These are phyloP conservation scores for Vombatus ursinus DNA, from an alignment of 2,113 vertebrate genomes.

Conservation along the genomic window DNA sequence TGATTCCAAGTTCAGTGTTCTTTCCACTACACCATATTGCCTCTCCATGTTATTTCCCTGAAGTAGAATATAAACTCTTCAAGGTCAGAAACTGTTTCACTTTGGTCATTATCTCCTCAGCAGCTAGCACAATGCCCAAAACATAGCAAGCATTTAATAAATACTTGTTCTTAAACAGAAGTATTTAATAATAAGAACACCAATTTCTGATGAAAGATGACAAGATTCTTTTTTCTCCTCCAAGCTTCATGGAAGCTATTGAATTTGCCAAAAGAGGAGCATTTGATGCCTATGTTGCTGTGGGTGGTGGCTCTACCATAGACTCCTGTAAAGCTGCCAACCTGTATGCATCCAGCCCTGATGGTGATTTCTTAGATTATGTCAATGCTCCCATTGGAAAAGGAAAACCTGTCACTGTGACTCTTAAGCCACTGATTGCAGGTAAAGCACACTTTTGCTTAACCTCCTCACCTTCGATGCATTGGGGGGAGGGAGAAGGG, in stretches of 20 bases:
- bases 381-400: constrained; percentile 95
- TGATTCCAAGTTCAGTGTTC: neutral
- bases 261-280: constrained; percentile 87
- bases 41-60: neutral
- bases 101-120: neutral
- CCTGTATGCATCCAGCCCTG: constrained; percentile 90
- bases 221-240: constrained; percentile 53
- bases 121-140: neutral
- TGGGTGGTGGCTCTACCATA: constrained; percentile 96
- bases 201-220: constrained; percentile 30
- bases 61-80: neutral
- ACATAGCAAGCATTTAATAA: neutral
- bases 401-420: constrained; percentile 86
- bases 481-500: neutral
- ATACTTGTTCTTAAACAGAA: neutral
- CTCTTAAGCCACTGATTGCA: constrained; percentile 95
- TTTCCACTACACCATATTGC: neutral
- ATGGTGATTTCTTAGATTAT: constrained; percentile 92
- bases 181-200: neutral
- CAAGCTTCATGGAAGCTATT: constrained; percentile 94
- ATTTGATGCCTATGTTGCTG: constrained; percentile 94
- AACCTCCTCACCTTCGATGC: neutral
- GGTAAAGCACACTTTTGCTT: constrained; percentile 80
- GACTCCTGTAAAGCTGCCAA: constrained; percentile 98
- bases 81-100: neutral